These are phyloP conservation scores for Plemyria rubiginata DNA, from an alignment of 2,888 invertebrate species.

Conservation along the genomic window DNA sequence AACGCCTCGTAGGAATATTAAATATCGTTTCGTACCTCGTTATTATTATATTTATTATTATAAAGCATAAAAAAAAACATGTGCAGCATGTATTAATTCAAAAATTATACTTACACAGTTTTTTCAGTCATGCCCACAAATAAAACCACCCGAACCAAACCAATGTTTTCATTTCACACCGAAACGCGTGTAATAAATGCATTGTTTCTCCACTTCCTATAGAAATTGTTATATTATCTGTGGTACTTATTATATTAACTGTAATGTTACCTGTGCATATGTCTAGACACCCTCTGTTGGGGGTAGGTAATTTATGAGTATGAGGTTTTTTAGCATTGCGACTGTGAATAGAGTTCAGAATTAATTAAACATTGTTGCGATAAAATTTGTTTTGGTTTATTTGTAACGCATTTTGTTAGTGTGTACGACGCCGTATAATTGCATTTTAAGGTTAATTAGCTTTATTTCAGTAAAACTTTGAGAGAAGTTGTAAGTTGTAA, in stretches of 20 bases:
- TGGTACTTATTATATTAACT: slow-evolving; percentile 3
- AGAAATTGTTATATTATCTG: slow-evolving; percentile 11
- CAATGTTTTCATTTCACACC: neutral
- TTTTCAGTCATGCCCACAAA: neutral
- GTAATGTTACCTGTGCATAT: neutral
- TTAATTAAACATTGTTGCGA: neutral
- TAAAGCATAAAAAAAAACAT: too few relatives aligned
- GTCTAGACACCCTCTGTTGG: slow-evolving; percentile 14
- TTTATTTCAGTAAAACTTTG: too few relatives aligned
- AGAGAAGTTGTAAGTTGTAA: too few relatives aligned
- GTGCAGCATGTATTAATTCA: too few relatives aligned
- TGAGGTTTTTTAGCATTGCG: neutral
- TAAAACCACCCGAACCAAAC: neutral
- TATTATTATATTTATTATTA: too few relatives aligned
- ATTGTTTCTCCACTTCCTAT: neutral
- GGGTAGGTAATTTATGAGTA: slow-evolving; percentile 12
- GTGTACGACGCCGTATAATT: too few relatives aligned
- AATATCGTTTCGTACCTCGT: neutral
- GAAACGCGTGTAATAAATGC: neutral
- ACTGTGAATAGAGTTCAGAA: neutral
- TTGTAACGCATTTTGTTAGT: too few relatives aligned
- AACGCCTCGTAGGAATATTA: neutral
- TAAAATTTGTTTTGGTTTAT: neutral
- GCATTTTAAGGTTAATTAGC: too few relatives aligned
- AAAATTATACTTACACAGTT: neutral